phyloP scores from a whole-genome alignment of 2,888 invertebrate species.

The Cheilosia scutellata region DNA sequence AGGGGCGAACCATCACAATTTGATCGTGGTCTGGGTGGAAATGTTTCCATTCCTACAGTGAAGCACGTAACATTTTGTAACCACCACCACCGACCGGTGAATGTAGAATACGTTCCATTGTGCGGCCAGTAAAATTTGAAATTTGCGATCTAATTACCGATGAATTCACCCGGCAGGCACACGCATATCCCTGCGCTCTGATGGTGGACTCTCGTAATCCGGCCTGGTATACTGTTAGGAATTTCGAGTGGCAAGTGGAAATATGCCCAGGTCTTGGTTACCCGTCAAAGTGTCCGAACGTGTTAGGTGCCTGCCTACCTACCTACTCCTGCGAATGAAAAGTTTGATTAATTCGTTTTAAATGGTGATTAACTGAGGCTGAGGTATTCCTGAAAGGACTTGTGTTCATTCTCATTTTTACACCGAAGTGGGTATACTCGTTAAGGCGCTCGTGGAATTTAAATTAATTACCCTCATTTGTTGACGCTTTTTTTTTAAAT shows the following conservation, averaged over 20 bases:
- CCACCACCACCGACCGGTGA: slow-evolving; percentile 28
- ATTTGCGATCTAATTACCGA: slow-evolving; percentile 64
- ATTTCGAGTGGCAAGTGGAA: slow-evolving; percentile 15
- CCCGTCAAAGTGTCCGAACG: not conserved
- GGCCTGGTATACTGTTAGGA: not conserved
- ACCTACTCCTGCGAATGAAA: slow-evolving; percentile 16
- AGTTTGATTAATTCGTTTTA: slow-evolving; percentile 49
- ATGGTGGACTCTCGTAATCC: not conserved
- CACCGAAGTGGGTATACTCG: not conserved
- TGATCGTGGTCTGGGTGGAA: not conserved
- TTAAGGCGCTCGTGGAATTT: not conserved
- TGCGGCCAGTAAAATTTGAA: slow-evolving; percentile 51
- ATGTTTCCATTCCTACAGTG: not conserved
- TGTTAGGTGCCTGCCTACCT: slow-evolving; percentile 2
- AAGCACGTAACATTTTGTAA: slow-evolving; percentile 28
- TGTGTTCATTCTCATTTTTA: not conserved
- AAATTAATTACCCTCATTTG: slow-evolving; percentile 44
- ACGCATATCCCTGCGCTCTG: slow-evolving; percentile 8
- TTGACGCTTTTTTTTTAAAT: slow-evolving; percentile 9
- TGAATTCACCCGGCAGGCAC: slow-evolving; percentile 48
- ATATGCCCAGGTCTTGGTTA: not conserved
- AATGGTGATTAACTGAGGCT: slow-evolving; percentile 33
- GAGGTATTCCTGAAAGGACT: slow-evolving; percentile 8
- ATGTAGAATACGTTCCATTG: slow-evolving; percentile 26
- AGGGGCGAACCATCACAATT: not conserved